Evolutionary conservation across 2,113 vertebrate genomes (phyloP).

Genomic region (Nothoprocta pentlandii): DNA sequence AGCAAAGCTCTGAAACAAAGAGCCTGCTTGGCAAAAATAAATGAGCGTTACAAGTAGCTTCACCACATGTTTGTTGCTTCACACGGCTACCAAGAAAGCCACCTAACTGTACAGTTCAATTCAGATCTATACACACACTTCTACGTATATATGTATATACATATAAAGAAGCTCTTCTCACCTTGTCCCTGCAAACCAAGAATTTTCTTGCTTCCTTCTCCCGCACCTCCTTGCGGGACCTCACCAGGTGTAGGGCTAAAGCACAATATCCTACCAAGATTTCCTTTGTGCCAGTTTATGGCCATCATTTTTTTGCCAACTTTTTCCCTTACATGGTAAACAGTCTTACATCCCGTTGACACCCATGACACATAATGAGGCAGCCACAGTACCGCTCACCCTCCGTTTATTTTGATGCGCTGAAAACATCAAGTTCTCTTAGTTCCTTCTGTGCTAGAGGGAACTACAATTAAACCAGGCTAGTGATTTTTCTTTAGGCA

Average conservation of each 20-base stretch:
- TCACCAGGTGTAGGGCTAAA: background rate
- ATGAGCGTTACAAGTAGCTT: rapidly evolving
- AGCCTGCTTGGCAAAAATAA: background rate
- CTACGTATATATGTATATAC: background rate
- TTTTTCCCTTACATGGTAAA: background rate
- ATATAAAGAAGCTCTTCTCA: background rate
- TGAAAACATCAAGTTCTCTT: background rate
- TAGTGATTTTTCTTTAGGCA: background rate
- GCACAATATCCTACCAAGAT: background rate
- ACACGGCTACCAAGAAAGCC: background rate
- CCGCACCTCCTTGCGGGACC: background rate
- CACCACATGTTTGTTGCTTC: background rate
- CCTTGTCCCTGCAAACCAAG: background rate
- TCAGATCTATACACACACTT: too few species aligned
- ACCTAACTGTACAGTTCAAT: background rate
- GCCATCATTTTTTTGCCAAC: background rate
- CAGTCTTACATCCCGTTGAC: background rate
- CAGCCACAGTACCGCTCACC: rapidly evolving
- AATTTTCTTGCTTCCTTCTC: background rate
- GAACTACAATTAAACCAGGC: background rate
- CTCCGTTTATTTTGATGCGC: background rate
- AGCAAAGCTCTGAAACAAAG: background rate
- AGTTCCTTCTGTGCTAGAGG: background rate
- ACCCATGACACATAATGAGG: background rate
- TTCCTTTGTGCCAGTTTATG: background rate